These are phyloP conservation scores for Desmodus rotundus DNA, from an alignment of 2,113 vertebrate species.

Conservation along the genomic window DNA sequence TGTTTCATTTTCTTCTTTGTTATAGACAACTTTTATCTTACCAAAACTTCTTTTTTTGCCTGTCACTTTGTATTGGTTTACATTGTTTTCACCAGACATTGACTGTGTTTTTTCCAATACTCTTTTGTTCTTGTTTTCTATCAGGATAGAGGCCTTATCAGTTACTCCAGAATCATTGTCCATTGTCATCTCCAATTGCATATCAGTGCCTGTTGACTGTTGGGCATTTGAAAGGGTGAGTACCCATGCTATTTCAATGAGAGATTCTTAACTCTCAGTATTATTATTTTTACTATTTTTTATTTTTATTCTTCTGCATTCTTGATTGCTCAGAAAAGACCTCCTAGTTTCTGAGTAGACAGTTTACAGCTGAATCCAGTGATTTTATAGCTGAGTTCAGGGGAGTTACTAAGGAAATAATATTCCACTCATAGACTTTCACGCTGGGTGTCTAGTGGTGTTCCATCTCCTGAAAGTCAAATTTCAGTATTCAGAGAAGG, in stretches of 20 bases:
- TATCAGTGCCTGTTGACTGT: background rate
- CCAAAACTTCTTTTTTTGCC: background rate
- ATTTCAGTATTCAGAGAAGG: background rate
- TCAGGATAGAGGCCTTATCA: background rate
- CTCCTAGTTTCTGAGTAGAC: background rate
- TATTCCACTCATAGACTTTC: background rate
- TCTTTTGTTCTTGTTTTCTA: background rate
- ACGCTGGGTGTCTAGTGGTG: background rate
- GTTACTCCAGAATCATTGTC: background rate
- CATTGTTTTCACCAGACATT: background rate
- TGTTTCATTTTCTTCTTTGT: background rate
- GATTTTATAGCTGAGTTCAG: background rate
- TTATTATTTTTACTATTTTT: background rate
- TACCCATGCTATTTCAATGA: background rate
- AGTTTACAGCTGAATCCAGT: background rate
- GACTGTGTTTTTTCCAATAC: background rate
- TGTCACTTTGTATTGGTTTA: background rate
- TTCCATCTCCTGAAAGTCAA: background rate
- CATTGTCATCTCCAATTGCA: background rate
- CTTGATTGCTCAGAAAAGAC: background rate
- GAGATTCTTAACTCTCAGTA: background rate
- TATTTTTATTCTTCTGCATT: too few relatives aligned
- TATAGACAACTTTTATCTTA: background rate
- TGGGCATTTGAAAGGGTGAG: background rate
- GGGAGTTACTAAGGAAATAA: background rate